These are phyloP conservation scores for Manduca sexta DNA, from an alignment of 1,140 invertebrate genomes.

Conservation along the genomic window DNA sequence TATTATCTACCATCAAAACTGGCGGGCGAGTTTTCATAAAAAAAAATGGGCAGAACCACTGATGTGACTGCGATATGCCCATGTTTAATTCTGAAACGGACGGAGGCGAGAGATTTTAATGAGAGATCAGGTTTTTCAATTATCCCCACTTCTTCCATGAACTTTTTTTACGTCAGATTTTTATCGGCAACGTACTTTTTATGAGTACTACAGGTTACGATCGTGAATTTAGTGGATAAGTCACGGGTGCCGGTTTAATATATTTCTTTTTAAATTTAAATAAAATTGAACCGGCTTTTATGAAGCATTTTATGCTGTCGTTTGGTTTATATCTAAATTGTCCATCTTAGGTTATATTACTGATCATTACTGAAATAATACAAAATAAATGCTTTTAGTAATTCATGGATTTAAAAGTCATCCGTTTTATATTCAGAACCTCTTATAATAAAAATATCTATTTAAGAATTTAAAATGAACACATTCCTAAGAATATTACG, in stretches of 20 bases:
- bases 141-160: constrained; percentile 37
- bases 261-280: too few relatives aligned
- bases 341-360: too few relatives aligned
- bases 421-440: too few relatives aligned
- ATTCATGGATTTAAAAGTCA: background rate
- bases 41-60: constrained; percentile 24
- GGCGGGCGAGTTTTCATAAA: constrained; percentile 25
- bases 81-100: constrained; percentile 37
- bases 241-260: constrained; percentile 7
- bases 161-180: constrained; percentile 35
- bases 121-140: constrained; percentile 63
- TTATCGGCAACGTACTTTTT: constrained; percentile 26
- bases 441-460: too few relatives aligned
- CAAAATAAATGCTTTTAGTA: too few relatives aligned
- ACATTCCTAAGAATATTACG: too few relatives aligned
- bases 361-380: too few relatives aligned
- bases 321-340: too few relatives aligned
- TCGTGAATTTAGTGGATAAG: constrained; percentile 14
- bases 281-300: too few relatives aligned
- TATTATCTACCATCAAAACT: constrained; percentile 30
- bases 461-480: too few relatives aligned
- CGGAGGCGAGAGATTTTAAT: constrained; percentile 57
- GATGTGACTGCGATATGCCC: constrained; percentile 42
- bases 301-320: too few relatives aligned
- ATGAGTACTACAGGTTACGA: constrained; percentile 15